phyloP scores from a whole-genome alignment of 2,113 vertebrate genomes.

The Eonycteris spelaea region DNA sequence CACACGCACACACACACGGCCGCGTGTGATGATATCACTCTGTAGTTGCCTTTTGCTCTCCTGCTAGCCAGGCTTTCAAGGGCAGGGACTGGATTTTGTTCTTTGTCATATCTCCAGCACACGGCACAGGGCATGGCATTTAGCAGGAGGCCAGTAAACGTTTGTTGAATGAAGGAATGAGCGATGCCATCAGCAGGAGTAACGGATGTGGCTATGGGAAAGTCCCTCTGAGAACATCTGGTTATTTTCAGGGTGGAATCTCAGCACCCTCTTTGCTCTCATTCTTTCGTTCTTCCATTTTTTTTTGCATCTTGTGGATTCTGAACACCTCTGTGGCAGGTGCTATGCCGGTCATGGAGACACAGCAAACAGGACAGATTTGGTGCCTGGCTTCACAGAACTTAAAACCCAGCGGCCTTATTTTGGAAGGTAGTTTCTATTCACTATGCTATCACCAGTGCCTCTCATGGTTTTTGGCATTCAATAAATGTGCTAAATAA shows the following conservation, averaged over 20 bases:
- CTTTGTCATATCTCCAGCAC: background rate
- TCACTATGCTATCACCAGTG: background rate
- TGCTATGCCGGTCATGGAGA: background rate
- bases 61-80: background rate
- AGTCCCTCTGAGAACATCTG: background rate
- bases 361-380: background rate
- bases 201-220: background rate
- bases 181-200: background rate
- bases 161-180: background rate
- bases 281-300: background rate
- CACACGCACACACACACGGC: background rate
- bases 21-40: background rate
- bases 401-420: background rate
- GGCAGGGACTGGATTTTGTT: background rate
- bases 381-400: background rate
- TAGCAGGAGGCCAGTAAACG: background rate
- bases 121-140: background rate
- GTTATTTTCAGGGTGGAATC: background rate
- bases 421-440: background rate
- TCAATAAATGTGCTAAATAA: background rate
- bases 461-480: background rate
- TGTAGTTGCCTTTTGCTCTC: background rate
- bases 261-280: background rate
- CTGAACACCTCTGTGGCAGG: background rate
- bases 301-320: background rate